phyloP scores from a whole-genome alignment of 2,113 vertebrate genomes.

The Tretioscincus oriximinensis region DNA sequence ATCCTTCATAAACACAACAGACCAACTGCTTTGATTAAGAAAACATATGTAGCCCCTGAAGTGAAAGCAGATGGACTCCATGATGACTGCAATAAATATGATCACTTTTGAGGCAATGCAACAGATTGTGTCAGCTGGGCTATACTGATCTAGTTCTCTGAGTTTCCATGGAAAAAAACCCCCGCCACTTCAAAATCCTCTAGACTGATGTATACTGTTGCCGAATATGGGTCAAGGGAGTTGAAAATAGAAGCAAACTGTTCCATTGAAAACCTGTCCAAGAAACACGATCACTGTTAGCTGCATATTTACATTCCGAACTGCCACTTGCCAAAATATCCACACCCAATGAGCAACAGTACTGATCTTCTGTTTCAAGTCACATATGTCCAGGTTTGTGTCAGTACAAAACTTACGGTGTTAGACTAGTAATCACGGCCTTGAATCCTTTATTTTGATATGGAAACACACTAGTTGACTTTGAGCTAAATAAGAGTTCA shows the following conservation, averaged over 20 bases:
- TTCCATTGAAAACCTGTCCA: neutral
- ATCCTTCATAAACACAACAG: conserved; percentile 51
- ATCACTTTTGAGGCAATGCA: neutral
- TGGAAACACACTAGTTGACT: too few species aligned
- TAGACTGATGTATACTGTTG: neutral
- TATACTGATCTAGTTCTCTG: fast-evolving
- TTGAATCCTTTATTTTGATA: too few species aligned
- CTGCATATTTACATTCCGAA: neutral
- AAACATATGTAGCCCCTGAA: conserved; percentile 38
- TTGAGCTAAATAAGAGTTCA: too few species aligned
- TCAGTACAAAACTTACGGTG: too few species aligned
- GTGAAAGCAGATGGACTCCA: conserved; percentile 30
- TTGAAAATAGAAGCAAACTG: neutral
- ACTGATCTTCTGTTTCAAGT: neutral
- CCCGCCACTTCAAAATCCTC: neutral
- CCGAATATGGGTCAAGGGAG: neutral
- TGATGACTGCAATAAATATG: neutral
- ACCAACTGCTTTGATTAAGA: conserved; percentile 30
- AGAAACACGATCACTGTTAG: fast-evolving
- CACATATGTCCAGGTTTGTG: neutral
- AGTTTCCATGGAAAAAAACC: fast-evolving
- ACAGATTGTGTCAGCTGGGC: neutral
- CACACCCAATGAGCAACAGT: neutral
- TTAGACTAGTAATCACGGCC: too few species aligned
- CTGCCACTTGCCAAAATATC: neutral